Conservation (phyloP, 2,113 vertebrate species). For the Lepisosteus osseus region DNA sequence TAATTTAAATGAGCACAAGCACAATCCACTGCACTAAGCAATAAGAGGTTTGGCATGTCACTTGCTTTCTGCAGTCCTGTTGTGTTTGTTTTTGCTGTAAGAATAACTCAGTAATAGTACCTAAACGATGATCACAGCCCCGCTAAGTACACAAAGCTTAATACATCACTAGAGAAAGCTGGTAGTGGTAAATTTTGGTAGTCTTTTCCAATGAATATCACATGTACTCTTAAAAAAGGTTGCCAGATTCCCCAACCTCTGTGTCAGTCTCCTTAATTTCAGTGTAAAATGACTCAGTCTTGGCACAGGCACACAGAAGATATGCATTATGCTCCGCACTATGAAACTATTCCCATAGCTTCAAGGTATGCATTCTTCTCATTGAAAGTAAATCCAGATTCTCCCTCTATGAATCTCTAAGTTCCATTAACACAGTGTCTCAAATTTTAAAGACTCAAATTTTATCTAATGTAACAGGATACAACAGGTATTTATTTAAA, state of each 20-base stretch:
- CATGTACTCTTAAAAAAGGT: constrained; percentile 29
- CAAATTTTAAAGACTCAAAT: constrained; percentile 37
- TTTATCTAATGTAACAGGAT: constrained; percentile 44
- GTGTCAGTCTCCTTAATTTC: constrained; percentile 1
- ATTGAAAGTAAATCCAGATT: constrained; percentile 39
- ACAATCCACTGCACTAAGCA: too few species aligned
- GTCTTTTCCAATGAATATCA: constrained; percentile 40
- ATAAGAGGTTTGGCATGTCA: constrained; percentile 21
- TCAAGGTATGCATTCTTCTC: constrained; percentile 36
- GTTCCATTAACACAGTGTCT: constrained; percentile 43
- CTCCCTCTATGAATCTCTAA: constrained; percentile 22
- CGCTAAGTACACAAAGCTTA: constrained; percentile 19
- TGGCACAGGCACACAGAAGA: constrained; percentile 36
- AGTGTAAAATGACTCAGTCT: constrained; percentile 25
- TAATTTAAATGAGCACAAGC: too few species aligned
- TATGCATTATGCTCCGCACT: constrained; percentile 33
- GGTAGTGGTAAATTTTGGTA: constrained; percentile 30
- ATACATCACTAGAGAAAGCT: constrained; percentile 23
- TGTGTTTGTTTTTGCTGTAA: neutral
- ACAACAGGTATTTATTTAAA: constrained; percentile 31
- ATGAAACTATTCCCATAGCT: constrained; percentile 35
- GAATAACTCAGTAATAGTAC: constrained; percentile 17
- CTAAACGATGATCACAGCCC: constrained; percentile 28
- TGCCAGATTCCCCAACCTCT: constrained; percentile 30
- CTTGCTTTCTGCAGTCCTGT: constrained; percentile 18